phyloP scores from a whole-genome alignment of 2,113 vertebrate species.

The Pycnonotus jocosus region DNA sequence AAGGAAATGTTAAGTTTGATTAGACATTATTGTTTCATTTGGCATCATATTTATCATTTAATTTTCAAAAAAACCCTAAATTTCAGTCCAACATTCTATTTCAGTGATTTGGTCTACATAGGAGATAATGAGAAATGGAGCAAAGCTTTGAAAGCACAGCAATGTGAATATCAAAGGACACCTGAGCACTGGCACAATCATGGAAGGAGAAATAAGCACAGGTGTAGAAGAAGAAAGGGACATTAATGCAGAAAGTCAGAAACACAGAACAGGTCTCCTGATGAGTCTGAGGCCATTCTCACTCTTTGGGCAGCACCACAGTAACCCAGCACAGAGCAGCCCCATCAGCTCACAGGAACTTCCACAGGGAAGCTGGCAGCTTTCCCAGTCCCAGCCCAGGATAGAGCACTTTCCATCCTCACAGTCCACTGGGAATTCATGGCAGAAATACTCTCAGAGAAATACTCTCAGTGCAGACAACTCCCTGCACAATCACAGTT shows the following conservation, averaged over 20 bases:
- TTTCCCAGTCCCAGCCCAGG: fast-evolving
- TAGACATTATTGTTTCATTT: not conserved
- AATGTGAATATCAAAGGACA: not conserved
- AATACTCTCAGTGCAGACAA: too few species aligned
- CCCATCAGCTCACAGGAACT: not conserved
- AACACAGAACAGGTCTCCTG: not conserved
- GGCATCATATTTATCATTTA: not conserved
- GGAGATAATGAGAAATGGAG: not conserved
- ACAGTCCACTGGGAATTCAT: not conserved
- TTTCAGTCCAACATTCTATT: not conserved
- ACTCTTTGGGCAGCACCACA: not conserved
- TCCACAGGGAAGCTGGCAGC: not conserved
- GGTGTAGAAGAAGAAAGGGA: not conserved
- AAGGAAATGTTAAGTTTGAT: not conserved
- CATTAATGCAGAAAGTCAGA: not conserved
- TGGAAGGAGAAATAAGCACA: not conserved
- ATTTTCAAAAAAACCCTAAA: not conserved
- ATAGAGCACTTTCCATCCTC: not conserved
- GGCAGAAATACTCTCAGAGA: not conserved
- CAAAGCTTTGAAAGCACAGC: not conserved
- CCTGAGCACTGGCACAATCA: not conserved
- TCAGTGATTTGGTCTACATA: not conserved
- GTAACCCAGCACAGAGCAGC: not conserved
- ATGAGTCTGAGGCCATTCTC: not conserved
- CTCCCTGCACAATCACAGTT: not conserved